A percentile compares a stretch with the other conserved stretches of the same genome.
These are phyloP conservation scores for Stylophora pistillata DNA, from an alignment of 64 coral and sea anemone species.

Conservation along the genomic window DNA sequence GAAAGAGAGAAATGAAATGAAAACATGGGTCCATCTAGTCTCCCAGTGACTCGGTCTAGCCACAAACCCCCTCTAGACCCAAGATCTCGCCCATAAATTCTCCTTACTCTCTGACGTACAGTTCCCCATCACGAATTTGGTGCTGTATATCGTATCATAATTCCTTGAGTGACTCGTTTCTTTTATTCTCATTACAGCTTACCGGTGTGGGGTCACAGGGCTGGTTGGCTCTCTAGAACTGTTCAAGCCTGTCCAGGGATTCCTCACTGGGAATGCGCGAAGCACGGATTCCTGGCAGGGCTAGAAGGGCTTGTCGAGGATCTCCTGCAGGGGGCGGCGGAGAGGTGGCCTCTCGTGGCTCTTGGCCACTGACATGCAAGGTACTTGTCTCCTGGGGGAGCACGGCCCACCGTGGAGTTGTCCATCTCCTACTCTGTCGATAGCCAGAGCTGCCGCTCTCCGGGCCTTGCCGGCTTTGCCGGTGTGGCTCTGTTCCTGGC, in stretches of 20 bases:
- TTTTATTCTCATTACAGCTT: not conserved
- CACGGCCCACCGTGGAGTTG: not conserved
- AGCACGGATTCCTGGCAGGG: not conserved
- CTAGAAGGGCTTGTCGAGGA: not conserved
- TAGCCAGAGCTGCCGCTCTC: not conserved
- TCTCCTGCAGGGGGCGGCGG: not conserved
- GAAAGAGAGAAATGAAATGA: too few relatives aligned
- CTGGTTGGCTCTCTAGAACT: not conserved
- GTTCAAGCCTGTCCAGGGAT: not conserved
- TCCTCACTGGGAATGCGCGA: not conserved
- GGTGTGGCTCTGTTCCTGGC: not conserved
- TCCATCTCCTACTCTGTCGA: not conserved
- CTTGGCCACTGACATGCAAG: not conserved
- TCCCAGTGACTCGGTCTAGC: too few relatives aligned
- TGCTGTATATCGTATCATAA: not conserved
- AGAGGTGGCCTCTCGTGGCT: not conserved
- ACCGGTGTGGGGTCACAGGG: conserved; percentile 2
- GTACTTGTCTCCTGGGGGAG: not conserved
- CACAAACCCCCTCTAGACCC: too few relatives aligned
- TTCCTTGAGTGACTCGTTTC: not conserved
- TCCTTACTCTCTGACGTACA: too few relatives aligned
- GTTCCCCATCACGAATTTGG: not conserved
- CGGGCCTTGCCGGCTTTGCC: too few relatives aligned
- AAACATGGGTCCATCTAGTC: too few relatives aligned
- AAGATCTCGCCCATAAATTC: too few relatives aligned